A percentile compares a stretch with the other conserved stretches of the same genome.
Evolutionary conservation across 2,888 invertebrate genomes (phyloP).

Genomic region (Drosophila neotestacea): DNA sequence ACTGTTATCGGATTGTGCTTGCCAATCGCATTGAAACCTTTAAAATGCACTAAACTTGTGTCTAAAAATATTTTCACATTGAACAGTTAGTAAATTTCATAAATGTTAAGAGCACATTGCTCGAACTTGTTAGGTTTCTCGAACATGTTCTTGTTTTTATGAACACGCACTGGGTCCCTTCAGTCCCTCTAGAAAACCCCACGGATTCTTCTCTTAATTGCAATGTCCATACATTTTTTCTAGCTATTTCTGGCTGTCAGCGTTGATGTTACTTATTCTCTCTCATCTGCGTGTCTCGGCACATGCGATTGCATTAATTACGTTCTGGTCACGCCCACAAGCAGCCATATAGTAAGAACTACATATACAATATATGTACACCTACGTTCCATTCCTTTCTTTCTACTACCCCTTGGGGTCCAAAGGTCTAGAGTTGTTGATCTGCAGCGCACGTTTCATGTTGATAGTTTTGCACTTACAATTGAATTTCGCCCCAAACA

Average conservation of each 20-base stretch:
- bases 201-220: conserved; percentile 47
- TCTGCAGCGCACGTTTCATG: conserved; percentile 43
- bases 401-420: not conserved
- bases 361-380: not conserved
- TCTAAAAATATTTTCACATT: not conserved
- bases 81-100: not conserved
- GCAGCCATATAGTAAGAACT: not conserved
- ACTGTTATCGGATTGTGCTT: conserved; percentile 11
- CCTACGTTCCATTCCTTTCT: not conserved
- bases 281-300: conserved; percentile 9
- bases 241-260: conserved; percentile 10
- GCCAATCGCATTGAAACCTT: not conserved
- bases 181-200: conserved; percentile 1
- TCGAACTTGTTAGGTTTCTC: not conserved
- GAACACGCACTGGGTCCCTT: not conserved
- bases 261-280: not conserved
- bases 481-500: conserved; percentile 26
- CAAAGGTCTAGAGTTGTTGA: conserved; percentile 25
- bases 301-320: conserved; percentile 67
- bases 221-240: conserved; percentile 35
- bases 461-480: conserved; percentile 33
- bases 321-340: conserved; percentile 29
- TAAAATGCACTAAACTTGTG: not conserved
- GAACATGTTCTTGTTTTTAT: not conserved
- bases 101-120: not conserved